Base-by-base conservation (phyloP, 2,797 vertebrate genomes). In the Choloepus didactylus region DNA sequence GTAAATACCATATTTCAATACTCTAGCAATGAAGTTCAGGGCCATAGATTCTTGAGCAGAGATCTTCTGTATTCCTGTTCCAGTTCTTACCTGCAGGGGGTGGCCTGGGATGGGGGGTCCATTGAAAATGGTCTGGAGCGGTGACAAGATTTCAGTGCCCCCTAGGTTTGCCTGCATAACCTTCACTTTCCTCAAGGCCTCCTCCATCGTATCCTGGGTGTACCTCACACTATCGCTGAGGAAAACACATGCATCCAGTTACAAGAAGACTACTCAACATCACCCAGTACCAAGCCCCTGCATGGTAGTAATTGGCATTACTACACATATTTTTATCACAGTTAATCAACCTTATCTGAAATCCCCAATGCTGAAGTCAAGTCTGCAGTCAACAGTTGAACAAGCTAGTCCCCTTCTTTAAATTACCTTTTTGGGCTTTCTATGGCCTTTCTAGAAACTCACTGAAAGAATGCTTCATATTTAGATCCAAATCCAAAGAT, bases 401-500 rank as follows among this genome's bases (percentile, higher is more conserved):
- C 27, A 67, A 31, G 3, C 46, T 16, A 69, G 5, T 27, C 56
- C 10, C 18, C 81, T 16, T 56, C 46, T 72, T 87, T 49, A 19
- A 51, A 89, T 10, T 56, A 35, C 54, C 46, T 46, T 41, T 93
- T 49, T 41, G 31, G 1, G 23, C 12, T 35, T 66, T 93, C 69
- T 31, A 2, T 29, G 10, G 12, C 5, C 67, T 89, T 79, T 89
- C 31, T 38, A 69, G 59, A 83, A 59, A 98, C 98, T 99, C 95
- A 99, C 98, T 91, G 98, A 95, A 99, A 99, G 94, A 99, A 98
- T 70, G 98, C 96, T 49, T 99, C 97, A 92, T 97, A 98, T 0
- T 5, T 4, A 35, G 98, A 98, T 10, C 99, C 99, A 91, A 99
- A 99, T 94, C 98, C 98, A 85, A 98, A 99, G 96, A 99, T 98